These are phyloP conservation scores for Seriola dumerili DNA, from an alignment of 2,113 vertebrate species.

Conservation along the genomic window DNA sequence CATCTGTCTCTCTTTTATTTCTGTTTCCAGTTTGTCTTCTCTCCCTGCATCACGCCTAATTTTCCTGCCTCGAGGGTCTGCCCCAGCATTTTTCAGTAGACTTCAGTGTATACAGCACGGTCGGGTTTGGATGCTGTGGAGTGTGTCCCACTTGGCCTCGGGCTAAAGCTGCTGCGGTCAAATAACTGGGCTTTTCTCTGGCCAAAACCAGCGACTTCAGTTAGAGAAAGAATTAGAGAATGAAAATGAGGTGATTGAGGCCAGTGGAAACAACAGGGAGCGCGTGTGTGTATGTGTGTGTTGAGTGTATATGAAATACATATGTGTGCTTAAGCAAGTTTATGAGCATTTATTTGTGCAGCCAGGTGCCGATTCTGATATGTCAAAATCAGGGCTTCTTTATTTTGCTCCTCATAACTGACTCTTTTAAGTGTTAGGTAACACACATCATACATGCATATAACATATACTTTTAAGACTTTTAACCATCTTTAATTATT, in stretches of 20 bases:
- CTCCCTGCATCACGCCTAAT: constrained; percentile 6
- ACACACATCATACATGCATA: no score
- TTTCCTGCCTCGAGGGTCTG: constrained; percentile 33
- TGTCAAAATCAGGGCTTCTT: not conserved
- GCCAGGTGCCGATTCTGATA: not conserved
- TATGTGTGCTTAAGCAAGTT: not conserved
- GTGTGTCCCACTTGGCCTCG: constrained; percentile 62
- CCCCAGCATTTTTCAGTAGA: constrained; percentile 21
- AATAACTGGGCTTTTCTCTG: constrained; percentile 39
- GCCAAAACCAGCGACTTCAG: constrained; percentile 54
- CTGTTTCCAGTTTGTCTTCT: constrained; percentile 19
- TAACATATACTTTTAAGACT: no score
- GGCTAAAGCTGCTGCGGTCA: constrained; percentile 38
- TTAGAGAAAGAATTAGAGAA: constrained; percentile 50
- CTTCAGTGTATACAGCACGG: constrained; percentile 30
- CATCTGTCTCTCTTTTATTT: not conserved
- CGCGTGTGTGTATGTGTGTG: constrained; percentile 11
- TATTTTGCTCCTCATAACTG: not conserved
- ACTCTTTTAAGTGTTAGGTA: not conserved
- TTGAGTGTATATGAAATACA: not conserved
- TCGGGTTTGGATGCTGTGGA: constrained; percentile 40
- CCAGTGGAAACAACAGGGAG: constrained; percentile 52
- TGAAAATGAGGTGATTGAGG: constrained; percentile 53
- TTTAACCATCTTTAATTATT: not conserved
- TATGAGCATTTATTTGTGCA: not conserved